Evolutionary conservation across 1,140 invertebrate genomes (phyloP).

Genomic region (Philotrypesis tridentata): DNA sequence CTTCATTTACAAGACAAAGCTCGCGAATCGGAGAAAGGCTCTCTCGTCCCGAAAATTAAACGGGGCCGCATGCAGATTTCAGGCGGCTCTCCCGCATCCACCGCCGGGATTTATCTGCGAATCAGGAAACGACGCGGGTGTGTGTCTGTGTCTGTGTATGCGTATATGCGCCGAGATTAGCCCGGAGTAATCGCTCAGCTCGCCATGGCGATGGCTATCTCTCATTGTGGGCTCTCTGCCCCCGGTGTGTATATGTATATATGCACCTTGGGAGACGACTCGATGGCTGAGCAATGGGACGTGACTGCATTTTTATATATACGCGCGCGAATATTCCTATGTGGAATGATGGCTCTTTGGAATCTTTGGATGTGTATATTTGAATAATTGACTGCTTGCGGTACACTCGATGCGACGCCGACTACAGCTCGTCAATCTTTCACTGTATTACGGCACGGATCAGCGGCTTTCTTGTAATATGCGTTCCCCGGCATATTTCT

Average conservation of each 20-base stretch:
- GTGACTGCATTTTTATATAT: not conserved
- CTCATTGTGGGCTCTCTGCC: not conserved
- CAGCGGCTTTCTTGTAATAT: not conserved
- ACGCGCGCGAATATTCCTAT: not conserved
- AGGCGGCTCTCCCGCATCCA: not conserved
- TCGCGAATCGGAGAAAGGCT: conserved; percentile 28
- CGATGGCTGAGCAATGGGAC: not conserved
- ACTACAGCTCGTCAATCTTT: not conserved
- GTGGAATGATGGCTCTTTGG: not conserved
- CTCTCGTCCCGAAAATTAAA: conserved; percentile 40
- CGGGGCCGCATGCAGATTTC: conserved; percentile 22
- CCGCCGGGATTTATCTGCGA: conserved; percentile 19
- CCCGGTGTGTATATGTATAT: not conserved
- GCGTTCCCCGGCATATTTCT: no score
- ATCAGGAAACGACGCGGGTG: conserved; percentile 26
- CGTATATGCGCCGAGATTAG: conserved; percentile 38
- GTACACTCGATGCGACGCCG: not conserved
- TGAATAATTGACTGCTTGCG: not conserved
- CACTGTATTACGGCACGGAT: not conserved
- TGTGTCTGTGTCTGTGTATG: no score
- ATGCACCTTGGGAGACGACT: not conserved
- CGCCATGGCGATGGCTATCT: conserved; percentile 23
- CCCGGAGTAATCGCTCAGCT: conserved; percentile 39
- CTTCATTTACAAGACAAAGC: conserved; percentile 75
- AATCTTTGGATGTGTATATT: no score